Percentiles rank a stretch among this genome's conserved stretches.
Evolutionary conservation across 2,888 invertebrate genomes (phyloP).

Genomic region (Seira sanloemensis): DNA sequence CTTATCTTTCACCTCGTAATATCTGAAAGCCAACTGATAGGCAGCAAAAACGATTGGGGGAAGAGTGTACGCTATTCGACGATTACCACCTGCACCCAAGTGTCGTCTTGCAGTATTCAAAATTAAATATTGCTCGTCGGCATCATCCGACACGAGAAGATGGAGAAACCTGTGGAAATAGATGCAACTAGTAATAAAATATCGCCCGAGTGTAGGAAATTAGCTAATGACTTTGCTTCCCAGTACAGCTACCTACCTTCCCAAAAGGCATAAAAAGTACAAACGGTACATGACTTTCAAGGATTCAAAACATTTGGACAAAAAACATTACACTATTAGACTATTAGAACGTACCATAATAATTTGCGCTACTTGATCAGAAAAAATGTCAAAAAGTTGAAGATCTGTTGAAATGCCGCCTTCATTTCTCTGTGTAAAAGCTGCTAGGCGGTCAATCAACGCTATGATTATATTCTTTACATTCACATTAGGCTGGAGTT

Average conservation of each 20-base stretch:
- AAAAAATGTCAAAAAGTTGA: constrained; percentile 98
- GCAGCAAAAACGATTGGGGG: constrained; percentile 97
- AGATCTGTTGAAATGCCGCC: constrained; percentile 88
- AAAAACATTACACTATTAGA: neutral
- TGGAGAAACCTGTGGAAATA: constrained; percentile 82
- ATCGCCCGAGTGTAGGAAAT: neutral
- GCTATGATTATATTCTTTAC: constrained; percentile 99
- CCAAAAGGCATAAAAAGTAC: constrained; percentile 78
- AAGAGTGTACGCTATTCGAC: constrained; percentile 91
- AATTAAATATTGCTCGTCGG: constrained; percentile 93
- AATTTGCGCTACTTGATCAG: constrained; percentile 96
- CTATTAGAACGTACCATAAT: constrained; percentile 83
- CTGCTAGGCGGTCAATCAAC: constrained; percentile 92
- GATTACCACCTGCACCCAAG: constrained; percentile 92
- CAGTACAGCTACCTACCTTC: constrained; percentile 78
- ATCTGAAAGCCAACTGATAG: constrained; percentile 90
- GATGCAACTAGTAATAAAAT: neutral
- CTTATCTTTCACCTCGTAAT: constrained; percentile 85
- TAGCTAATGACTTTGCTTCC: neutral
- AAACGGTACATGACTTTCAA: neutral
- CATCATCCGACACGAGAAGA: constrained; percentile 86
- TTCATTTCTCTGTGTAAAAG: constrained; percentile 85
- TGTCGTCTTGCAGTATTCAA: constrained; percentile 91
- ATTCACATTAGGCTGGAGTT: constrained; percentile 95
- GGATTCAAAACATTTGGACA: neutral